phyloP scores from a whole-genome alignment of 2,113 vertebrate genomes.

The Cnemophilus loriae region DNA sequence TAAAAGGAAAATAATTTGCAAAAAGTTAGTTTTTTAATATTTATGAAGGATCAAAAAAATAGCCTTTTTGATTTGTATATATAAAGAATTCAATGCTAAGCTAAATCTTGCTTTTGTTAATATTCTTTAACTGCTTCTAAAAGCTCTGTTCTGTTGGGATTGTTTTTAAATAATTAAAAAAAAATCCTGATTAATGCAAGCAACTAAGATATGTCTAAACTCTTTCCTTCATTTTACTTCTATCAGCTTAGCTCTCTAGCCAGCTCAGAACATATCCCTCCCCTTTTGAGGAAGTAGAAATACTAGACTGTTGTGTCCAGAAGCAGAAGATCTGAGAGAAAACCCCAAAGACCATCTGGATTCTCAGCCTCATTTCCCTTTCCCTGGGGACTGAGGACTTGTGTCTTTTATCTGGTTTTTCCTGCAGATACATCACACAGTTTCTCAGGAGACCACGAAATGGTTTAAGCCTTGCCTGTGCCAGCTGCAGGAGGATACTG shows the following conservation, averaged over 20 bases:
- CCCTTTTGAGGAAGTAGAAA: not conserved
- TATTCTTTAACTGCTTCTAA: not conserved
- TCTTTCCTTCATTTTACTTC: not conserved
- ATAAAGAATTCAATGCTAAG: not conserved
- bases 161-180: not conserved
- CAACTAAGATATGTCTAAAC: not conserved
- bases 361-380: not conserved
- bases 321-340: not conserved
- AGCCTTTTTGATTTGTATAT: not conserved
- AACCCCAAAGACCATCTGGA: not conserved
- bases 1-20: not conserved
- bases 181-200: not conserved
- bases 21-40: not conserved
- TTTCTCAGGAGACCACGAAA: not conserved
- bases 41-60: not conserved
- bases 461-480: not conserved
- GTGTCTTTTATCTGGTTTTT: not conserved
- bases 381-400: not conserved
- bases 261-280: not conserved
- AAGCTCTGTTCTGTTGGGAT: not conserved
- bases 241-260: not conserved
- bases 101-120: not conserved
- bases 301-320: not conserved
- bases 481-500: not conserved
- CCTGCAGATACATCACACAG: not conserved